Percentiles rank a stretch among this genome's conserved stretches.
Evolutionary conservation across 2,888 invertebrate species (phyloP).

Genomic region (Emmelina monodactyla): DNA sequence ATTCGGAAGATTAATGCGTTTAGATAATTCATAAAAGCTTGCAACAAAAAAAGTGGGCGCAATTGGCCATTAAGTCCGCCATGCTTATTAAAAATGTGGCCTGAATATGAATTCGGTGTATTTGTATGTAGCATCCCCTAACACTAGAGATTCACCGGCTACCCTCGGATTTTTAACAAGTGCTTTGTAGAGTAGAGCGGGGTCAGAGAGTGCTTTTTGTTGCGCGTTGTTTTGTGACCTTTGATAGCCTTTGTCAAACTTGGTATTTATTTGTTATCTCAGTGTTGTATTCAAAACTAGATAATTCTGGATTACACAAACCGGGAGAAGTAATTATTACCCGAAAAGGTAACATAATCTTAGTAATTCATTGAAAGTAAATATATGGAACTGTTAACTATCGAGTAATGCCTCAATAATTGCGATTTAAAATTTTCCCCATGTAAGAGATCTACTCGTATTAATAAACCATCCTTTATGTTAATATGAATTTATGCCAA

Average conservation of each 20-base stretch:
- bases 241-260: too few species aligned
- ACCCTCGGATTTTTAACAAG: constrained; percentile 31
- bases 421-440: not conserved
- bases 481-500: not conserved
- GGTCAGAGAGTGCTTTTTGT: not conserved
- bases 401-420: not conserved
- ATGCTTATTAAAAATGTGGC: constrained; percentile 66
- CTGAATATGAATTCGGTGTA: constrained; percentile 68
- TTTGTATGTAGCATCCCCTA: constrained; percentile 49
- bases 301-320: not conserved
- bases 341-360: not conserved
- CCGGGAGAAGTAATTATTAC: not conserved
- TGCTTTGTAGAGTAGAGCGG: constrained; percentile 23
- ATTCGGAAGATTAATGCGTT: not conserved
- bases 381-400: not conserved
- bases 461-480: not conserved
- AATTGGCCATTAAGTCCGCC: not conserved
- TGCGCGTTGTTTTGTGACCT: not conserved
- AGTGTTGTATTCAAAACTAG: not conserved
- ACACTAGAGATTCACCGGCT: constrained; percentile 24
- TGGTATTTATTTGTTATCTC: not conserved
- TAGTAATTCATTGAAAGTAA: not conserved
- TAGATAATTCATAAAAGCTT: not conserved
- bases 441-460: not conserved
- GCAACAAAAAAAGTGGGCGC: not conserved